Percentiles rank a stretch among this genome's conserved stretches.
Evolutionary conservation across 2,113 vertebrate species (phyloP).

Genomic region (Mixornis gularis): DNA sequence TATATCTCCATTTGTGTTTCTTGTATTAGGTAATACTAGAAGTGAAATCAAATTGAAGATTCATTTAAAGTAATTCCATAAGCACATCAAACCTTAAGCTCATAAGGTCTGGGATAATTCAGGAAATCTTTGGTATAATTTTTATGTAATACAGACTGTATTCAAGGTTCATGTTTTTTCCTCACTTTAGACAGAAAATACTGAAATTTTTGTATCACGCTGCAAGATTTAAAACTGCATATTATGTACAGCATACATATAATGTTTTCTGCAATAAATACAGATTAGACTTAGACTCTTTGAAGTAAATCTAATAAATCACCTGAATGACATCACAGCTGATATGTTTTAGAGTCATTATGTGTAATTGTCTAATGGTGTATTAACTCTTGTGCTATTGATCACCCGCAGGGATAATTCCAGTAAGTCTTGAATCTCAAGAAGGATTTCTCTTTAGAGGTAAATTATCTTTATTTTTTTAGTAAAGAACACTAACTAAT

Average conservation of each 20-base stretch:
- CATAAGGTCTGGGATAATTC: neutral
- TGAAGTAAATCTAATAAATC: conserved; percentile 58
- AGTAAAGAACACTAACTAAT: conserved; percentile 58
- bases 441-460: conserved; percentile 43
- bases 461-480: conserved; percentile 40
- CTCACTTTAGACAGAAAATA: neutral
- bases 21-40: neutral
- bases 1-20: neutral
- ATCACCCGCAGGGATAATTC: conserved; percentile 55
- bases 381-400: conserved; percentile 63
- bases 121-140: neutral
- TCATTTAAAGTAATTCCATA: neutral
- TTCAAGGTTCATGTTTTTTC: neutral
- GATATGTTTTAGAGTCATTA: conserved; percentile 56
- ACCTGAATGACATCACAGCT: conserved; percentile 24
- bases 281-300: neutral
- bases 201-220: neutral
- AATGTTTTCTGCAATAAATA: conserved; percentile 15
- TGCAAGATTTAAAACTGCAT: neutral
- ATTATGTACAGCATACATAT: neutral
- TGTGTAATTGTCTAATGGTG: conserved; percentile 62
- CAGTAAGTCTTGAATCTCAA: conserved; percentile 57
- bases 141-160: neutral
- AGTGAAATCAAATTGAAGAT: neutral
- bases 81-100: neutral